phyloP scores from a whole-genome alignment of 2,113 vertebrate genomes.

The Diadophis punctatus region DNA sequence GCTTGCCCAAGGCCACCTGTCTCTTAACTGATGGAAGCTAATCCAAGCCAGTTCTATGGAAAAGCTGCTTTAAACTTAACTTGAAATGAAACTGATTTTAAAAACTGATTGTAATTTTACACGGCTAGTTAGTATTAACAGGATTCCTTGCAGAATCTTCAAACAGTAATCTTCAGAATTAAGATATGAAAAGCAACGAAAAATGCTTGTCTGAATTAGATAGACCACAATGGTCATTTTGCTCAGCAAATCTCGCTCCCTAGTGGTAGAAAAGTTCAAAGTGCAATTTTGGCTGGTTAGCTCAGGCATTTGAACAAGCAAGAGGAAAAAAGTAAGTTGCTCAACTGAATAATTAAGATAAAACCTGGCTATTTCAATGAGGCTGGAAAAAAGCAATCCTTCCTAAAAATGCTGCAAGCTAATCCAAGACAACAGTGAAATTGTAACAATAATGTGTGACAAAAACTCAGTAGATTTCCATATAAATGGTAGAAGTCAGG shows the following conservation, averaged over 20 bases:
- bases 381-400: background rate
- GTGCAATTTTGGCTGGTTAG: background rate
- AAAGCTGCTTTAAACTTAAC: background rate
- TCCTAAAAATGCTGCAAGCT: background rate
- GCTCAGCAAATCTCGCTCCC: conserved; percentile 40
- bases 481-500: background rate
- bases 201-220: background rate
- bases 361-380: background rate
- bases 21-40: background rate
- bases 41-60: background rate
- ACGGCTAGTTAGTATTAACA: conserved; percentile 30
- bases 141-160: background rate
- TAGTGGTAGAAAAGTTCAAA: conserved; percentile 41
- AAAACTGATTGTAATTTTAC: background rate
- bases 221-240: background rate
- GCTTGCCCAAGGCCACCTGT: background rate
- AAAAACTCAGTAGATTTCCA: background rate
- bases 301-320: background rate
- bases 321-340: background rate
- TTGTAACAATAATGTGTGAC: background rate
- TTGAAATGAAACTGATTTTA: background rate
- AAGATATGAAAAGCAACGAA: background rate
- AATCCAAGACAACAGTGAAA: background rate
- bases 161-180: conserved; percentile 2
- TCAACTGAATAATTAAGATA: background rate